Percentiles rank a stretch among this genome's conserved stretches.
These are phyloP conservation scores for Paratrypauchen microcephalus DNA, from an alignment of 2,797 vertebrate genomes.

Conservation along the genomic window DNA sequence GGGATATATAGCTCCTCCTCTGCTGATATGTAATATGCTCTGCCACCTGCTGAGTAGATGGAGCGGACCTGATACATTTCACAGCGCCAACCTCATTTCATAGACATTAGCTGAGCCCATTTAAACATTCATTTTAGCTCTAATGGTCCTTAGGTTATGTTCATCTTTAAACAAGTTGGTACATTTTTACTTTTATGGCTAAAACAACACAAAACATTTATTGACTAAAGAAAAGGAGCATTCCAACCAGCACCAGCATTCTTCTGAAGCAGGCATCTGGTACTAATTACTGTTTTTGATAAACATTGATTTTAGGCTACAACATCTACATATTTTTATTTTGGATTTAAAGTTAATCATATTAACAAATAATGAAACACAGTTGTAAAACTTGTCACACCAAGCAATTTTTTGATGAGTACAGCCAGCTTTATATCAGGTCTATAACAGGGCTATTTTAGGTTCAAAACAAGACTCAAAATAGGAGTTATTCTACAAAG, in stretches of 20 bases:
- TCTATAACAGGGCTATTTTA: not conserved
- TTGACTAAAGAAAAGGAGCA: too few relatives aligned
- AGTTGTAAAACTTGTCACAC: not conserved
- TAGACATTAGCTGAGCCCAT: conserved; percentile 14
- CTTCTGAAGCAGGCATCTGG: not conserved
- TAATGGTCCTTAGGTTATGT: not conserved
- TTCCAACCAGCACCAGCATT: too few relatives aligned
- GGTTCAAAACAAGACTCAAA: not conserved
- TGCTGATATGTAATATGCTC: conserved; percentile 34
- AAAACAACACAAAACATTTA: too few relatives aligned
- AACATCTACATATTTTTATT: not conserved
- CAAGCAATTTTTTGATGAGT: not conserved
- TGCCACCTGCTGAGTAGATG: conserved; percentile 22
- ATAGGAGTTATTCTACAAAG: too few relatives aligned
- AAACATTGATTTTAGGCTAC: not conserved
- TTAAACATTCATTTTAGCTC: not conserved
- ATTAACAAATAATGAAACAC: not conserved
- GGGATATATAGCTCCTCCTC: conserved; percentile 18
- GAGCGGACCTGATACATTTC: conserved; percentile 7
- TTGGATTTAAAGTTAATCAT: not conserved
- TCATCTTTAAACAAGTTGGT: not conserved
- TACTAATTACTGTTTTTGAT: not conserved
- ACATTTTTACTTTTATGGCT: too few relatives aligned
- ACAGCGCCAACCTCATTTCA: conserved; percentile 8
- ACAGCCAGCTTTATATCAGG: not conserved